Evolutionary conservation across 2,113 vertebrate species (phyloP).

Genomic region (Cricetomys ansorgei): DNA sequence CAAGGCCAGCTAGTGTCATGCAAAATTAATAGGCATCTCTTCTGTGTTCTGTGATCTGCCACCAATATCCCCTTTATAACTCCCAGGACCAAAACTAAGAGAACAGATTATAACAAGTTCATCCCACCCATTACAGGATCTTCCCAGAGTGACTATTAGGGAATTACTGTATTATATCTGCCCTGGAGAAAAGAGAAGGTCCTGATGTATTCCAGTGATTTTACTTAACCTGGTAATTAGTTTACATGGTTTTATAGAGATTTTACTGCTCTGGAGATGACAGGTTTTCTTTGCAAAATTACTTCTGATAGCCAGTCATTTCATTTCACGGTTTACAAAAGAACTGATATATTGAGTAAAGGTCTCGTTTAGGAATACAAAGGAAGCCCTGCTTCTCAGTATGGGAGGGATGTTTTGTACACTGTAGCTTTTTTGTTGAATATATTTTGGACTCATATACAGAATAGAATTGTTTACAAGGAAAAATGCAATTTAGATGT

Average conservation of each 20-base stretch:
- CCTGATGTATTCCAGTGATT: conserved; percentile 37
- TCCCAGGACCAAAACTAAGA: conserved; percentile 38
- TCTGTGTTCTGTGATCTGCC: background rate
- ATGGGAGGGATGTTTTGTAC: background rate
- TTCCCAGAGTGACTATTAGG: conserved; percentile 20
- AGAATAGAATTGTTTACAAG: background rate
- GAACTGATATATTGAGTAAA: conserved; percentile 50
- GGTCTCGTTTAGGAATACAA: conserved; percentile 19
- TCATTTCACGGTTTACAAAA: conserved; percentile 71
- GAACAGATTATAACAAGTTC: conserved; percentile 7
- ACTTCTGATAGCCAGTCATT: conserved; percentile 66
- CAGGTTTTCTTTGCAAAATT: conserved; percentile 67
- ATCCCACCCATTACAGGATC: conserved; percentile 9
- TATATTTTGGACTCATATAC: background rate
- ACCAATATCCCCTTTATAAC: background rate
- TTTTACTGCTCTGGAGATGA: conserved; percentile 68
- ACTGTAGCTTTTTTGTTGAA: background rate
- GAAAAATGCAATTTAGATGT: background rate
- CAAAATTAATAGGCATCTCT: background rate
- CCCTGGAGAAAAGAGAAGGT: conserved; percentile 54
- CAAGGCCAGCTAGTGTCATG: background rate
- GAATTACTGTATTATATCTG: conserved; percentile 39
- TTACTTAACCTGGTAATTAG: conserved; percentile 76
- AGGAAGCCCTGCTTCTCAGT: background rate
- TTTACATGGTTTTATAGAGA: conserved; percentile 73